Conservation (phyloP, 2,113 vertebrate species). For the Chaetodon auriga region DNA sequence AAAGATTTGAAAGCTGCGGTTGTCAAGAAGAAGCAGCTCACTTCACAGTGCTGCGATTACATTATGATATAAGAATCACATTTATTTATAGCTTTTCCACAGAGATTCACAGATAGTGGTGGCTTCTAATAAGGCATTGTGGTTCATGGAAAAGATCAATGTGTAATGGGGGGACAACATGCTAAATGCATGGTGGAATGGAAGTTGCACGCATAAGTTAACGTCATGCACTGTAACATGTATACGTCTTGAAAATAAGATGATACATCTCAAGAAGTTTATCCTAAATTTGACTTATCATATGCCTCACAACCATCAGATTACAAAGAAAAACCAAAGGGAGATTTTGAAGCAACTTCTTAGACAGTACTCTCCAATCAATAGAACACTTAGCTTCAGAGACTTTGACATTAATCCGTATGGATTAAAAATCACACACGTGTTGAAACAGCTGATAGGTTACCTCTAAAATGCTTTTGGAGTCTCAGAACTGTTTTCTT, state of each 20-base stretch:
- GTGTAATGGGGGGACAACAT: neutral
- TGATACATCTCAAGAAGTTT: neutral
- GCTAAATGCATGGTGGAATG: neutral
- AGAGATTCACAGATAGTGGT: neutral
- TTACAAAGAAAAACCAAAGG: neutral
- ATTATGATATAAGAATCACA: neutral
- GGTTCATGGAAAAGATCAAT: neutral
- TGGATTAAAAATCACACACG: neutral
- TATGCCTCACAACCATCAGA: neutral
- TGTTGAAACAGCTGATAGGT: no score
- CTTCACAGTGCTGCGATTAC: neutral
- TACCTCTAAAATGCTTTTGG: no score
- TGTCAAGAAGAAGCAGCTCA: neutral
- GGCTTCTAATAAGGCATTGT: neutral
- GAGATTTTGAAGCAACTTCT: neutral
- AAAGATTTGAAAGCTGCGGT: constrained; percentile 17
- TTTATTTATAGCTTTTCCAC: constrained; percentile 19
- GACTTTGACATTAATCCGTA: neutral
- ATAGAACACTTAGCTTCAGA: neutral
- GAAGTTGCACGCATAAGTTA: neutral
- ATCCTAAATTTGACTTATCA: neutral
- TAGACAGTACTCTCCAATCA: no score
- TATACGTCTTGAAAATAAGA: neutral
- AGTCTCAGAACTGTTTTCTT: no score
- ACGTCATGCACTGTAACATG: neutral